Percentiles rank a stretch among this genome's conserved stretches.
Conservation (phyloP, 2,797 vertebrate genomes). For the Salmo trutta region DNA sequence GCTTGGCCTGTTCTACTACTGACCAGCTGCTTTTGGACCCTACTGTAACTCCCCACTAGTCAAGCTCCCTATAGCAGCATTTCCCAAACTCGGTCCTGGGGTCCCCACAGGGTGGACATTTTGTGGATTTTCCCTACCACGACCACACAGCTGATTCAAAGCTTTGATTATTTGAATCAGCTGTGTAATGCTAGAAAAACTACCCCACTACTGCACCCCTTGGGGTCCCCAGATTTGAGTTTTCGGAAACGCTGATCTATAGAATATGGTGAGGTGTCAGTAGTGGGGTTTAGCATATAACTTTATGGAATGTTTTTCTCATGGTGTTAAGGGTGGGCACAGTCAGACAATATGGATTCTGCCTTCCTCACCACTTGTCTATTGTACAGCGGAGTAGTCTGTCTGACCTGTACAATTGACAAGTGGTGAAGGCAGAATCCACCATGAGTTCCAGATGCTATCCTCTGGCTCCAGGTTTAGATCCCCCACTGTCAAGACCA, state of each 20-base stretch:
- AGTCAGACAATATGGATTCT: not conserved
- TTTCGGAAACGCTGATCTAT: not conserved
- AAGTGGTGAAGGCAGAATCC: not conserved
- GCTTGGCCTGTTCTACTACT: no score
- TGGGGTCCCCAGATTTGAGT: no score
- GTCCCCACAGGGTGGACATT: no score
- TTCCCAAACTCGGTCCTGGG: not conserved
- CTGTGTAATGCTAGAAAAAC: no score
- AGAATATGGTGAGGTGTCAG: not conserved
- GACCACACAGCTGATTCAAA: no score
- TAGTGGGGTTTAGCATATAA: not conserved
- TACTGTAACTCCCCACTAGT: no score
- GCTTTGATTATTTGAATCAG: no score
- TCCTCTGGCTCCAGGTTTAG: not conserved
- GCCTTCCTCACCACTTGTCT: not conserved
- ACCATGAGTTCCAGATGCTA: not conserved
- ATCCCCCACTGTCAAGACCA: no score
- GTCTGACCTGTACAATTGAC: not conserved
- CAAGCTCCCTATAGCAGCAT: not conserved
- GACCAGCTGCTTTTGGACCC: no score
- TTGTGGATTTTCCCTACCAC: no score
- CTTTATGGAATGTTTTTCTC: not conserved
- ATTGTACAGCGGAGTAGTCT: not conserved
- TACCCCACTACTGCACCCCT: no score
- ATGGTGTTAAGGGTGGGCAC: not conserved